phyloP scores from a whole-genome alignment of 2,113 vertebrate species.

The Falcunculus frontatus region DNA sequence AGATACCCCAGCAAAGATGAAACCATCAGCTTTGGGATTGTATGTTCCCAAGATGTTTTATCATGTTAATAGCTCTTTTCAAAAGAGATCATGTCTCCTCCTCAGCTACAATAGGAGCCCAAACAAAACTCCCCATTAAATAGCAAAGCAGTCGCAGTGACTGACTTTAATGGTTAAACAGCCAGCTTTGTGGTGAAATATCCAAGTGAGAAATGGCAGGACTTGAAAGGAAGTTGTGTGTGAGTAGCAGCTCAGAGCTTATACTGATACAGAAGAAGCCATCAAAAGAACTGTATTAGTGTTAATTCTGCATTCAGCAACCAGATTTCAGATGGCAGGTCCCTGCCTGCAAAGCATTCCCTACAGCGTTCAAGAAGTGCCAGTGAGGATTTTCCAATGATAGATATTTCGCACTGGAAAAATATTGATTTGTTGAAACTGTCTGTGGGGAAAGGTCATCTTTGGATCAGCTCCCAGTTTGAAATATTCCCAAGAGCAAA shows the following conservation, averaged over 20 bases:
- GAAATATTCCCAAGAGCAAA: neutral
- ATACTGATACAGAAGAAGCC: neutral
- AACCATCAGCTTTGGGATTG: neutral
- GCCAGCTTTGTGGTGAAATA: slow-evolving; percentile 17
- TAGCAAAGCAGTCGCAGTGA: neutral
- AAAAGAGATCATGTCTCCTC: slow-evolving; percentile 27
- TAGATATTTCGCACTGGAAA: neutral
- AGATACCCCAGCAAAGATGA: slow-evolving; percentile 4
- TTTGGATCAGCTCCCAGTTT: slow-evolving; percentile 4
- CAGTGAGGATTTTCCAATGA: neutral
- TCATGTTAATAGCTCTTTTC: slow-evolving; percentile 38
- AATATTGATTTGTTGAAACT: slow-evolving; percentile 47
- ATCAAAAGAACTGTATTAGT: neutral
- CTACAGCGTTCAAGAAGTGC: neutral
- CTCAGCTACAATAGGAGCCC: neutral
- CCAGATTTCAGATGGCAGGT: neutral
- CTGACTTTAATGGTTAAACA: slow-evolving; percentile 8
- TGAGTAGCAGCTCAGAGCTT: slow-evolving; percentile 10
- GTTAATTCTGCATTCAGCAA: slow-evolving; percentile 11
- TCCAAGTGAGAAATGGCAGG: slow-evolving; percentile 17
- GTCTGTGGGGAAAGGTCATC: slow-evolving; percentile 20
- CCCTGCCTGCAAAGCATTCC: neutral
- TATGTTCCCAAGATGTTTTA: slow-evolving; percentile 19
- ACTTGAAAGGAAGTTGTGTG: slow-evolving; percentile 25
- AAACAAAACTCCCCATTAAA: slow-evolving; percentile 16